A percentile compares a stretch with the other conserved stretches of the same genome.
Conservation (phyloP, 1,140 invertebrate species). For the Cotesia vestalis region DNA sequence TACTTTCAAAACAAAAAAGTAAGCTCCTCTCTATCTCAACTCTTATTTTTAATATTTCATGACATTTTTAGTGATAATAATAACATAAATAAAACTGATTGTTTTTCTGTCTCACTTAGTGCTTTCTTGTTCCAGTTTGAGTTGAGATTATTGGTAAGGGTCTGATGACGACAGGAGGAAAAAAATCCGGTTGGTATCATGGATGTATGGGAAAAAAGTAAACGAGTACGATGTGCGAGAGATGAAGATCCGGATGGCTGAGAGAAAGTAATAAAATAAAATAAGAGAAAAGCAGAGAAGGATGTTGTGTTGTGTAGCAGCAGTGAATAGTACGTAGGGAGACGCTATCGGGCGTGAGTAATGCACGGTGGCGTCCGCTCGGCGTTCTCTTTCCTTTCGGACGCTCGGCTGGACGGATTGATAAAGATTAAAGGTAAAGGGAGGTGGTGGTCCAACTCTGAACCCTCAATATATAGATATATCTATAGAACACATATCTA, state of each 20-base stretch:
- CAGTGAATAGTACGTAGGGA: constrained; percentile 31
- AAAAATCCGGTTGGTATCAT: not conserved
- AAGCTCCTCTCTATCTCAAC: no score
- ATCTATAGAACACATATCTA: no score
- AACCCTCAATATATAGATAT: not conserved
- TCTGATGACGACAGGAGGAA: constrained; percentile 13
- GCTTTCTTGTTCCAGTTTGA: not conserved
- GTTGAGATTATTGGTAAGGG: not conserved
- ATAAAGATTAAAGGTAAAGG: constrained; percentile 67
- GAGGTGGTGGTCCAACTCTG: constrained; percentile 50
- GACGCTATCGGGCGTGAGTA: constrained; percentile 63
- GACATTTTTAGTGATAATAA: not conserved
- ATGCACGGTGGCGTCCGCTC: constrained; percentile 60
- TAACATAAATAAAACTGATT: not conserved
- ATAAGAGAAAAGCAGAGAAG: constrained; percentile 28
- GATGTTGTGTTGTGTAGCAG: not conserved
- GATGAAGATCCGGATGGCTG: constrained; percentile 33
- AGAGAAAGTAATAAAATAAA: constrained; percentile 24
- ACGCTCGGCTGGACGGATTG: constrained; percentile 60
- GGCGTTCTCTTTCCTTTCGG: constrained; percentile 49
- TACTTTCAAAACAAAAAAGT: no score
- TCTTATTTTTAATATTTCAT: no score
- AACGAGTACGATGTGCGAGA: constrained; percentile 19
- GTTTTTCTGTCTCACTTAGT: not conserved
- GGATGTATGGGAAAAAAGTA: constrained; percentile 12